Base-by-base conservation (phyloP, 1,140 invertebrate species). In the Drosophila micromelanica region DNA sequence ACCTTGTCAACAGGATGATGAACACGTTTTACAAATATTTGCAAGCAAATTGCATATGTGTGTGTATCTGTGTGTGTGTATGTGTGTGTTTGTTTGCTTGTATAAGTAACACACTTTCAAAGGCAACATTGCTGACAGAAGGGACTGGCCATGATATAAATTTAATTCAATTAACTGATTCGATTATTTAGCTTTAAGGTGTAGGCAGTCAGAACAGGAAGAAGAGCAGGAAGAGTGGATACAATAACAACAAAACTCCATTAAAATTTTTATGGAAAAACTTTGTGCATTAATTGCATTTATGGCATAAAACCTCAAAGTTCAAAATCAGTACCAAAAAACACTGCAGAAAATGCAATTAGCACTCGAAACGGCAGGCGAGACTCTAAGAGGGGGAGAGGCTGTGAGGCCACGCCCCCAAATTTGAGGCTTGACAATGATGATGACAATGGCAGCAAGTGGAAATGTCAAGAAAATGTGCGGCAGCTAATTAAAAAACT, bases 11-110 rank as follows among this genome's bases (percentile, higher is more conserved):
- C 82, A 81, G 78, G 51, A 81, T 81, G 81, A 81, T 86, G 78
- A 87, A 87, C 81, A 86, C 78, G 82, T 67, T 87, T 72, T 63
- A 62, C 82, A 86, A 86, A 86, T 78, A 86, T 86, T 86, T 86
- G 67, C 64, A 7, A 46, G 60, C 59, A 70, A 55, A 61, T 37
- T 48, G 13, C 12, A 42, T 48, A 17, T 35, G 23, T 45, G 20
- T 56, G 13, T 48, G 59, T 55, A 5, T 71, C 17, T 43, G 61
- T 43, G 37, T 62, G 40, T 59, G 15, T 51, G 46, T 17, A 17
- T 62, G 59, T 35, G n/a, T 62, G 27, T 42, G 43, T 67, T 38
- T 48, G 32, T 32, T 49, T 30, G 32, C 38, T 13, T 64, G 17
- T 32, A 38, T 54, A 35, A 54, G 23, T 23, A 35, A 32, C 51